Conservation (phyloP, 1,140 invertebrate genomes). For the Hyposmocoma kahamanoa region DNA sequence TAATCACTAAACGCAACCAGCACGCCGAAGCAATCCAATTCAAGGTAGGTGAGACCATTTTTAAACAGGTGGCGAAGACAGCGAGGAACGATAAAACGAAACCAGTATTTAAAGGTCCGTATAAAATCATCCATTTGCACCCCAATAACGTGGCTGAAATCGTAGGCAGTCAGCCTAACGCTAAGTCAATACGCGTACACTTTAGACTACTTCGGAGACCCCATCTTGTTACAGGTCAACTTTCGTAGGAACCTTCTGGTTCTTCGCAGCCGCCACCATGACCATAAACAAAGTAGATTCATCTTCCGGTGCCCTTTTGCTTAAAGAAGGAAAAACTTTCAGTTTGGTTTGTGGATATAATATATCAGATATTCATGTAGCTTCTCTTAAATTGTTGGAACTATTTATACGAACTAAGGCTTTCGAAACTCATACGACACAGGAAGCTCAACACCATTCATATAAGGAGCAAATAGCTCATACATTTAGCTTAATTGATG, state of each 20-base stretch:
- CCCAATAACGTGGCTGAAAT: constrained; percentile 29
- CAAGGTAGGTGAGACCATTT: constrained; percentile 29
- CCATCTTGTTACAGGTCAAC: not conserved
- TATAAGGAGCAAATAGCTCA: constrained; percentile 1
- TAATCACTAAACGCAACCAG: constrained; percentile 21
- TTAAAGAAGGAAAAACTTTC: constrained; percentile 1
- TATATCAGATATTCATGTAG: not conserved
- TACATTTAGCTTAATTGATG: not conserved
- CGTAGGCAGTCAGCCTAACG: constrained; percentile 24
- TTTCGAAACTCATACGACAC: not conserved
- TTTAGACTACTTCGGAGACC: constrained; percentile 1
- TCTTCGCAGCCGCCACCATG: not conserved
- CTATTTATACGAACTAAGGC: not conserved
- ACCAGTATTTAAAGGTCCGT: constrained; percentile 28
- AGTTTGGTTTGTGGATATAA: not conserved
- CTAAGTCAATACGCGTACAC: constrained; percentile 2
- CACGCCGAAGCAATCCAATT: constrained; percentile 15
- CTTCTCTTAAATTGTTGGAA: not conserved
- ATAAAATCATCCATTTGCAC: constrained; percentile 28
- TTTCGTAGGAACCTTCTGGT: not conserved
- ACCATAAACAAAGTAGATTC: not conserved
- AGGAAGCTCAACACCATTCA: not conserved
- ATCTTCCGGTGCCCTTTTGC: not conserved
- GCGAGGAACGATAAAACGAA: constrained; percentile 24
- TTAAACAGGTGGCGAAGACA: constrained; percentile 26